Conservation (phyloP, 2,888 invertebrate species). For the Acholoe squamosa region DNA sequence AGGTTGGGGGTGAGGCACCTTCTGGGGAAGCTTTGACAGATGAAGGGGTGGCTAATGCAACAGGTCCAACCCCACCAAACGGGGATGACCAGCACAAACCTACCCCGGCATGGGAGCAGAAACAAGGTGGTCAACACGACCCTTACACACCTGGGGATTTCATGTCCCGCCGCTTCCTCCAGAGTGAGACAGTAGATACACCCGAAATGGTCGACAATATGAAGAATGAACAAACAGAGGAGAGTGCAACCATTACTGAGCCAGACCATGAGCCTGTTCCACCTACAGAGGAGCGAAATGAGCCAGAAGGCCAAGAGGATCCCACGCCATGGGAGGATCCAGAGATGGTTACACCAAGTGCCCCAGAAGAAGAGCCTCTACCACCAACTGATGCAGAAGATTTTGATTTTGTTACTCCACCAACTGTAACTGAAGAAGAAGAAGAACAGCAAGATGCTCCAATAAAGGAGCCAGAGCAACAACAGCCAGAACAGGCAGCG, state of each 20-base stretch:
- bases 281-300: neutral
- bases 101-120: neutral
- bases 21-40: neutral
- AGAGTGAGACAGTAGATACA: constrained; percentile 4
- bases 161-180: neutral
- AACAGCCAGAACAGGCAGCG: neutral
- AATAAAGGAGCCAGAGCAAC: neutral
- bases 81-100: neutral
- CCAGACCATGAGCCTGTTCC: neutral
- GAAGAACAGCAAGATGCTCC: neutral
- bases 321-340: too few relatives aligned
- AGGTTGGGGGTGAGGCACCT: neutral
- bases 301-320: constrained; percentile 1
- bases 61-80: neutral
- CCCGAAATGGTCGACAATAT: neutral
- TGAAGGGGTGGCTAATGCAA: neutral
- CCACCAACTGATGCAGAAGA: constrained; percentile 15
- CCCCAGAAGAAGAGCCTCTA: neutral
- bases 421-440: constrained; percentile 1
- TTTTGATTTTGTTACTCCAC: neutral
- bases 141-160: constrained; percentile 6
- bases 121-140: neutral
- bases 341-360: neutral
- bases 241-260: neutral
- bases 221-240: constrained; percentile 21